These are phyloP conservation scores for Lates japonicus DNA, from an alignment of 2,797 vertebrate genomes.

Conservation along the genomic window DNA sequence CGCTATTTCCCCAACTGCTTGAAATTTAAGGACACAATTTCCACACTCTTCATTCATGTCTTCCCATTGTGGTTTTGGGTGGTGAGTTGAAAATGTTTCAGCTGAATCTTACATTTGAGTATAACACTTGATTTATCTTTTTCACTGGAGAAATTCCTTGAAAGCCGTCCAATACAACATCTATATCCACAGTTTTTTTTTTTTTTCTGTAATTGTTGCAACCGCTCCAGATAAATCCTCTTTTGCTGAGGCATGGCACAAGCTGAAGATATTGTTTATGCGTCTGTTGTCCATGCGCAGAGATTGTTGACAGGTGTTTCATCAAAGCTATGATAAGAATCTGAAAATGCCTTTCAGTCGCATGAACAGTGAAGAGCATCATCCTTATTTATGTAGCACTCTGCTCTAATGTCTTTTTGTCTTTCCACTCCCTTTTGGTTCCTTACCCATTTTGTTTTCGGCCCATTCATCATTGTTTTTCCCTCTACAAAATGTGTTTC, in stretches of 20 bases:
- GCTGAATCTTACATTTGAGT: background rate
- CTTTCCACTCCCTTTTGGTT: constrained; percentile 40
- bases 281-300: constrained; percentile 33
- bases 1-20: background rate
- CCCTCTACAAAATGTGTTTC: constrained; percentile 35
- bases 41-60: constrained; percentile 15
- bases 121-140: background rate
- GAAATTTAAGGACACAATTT: constrained; percentile 35
- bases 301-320: constrained; percentile 66
- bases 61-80: constrained; percentile 14
- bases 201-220: constrained; percentile 8
- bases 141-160: background rate
- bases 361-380: constrained; percentile 60
- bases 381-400: constrained; percentile 74
- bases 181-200: background rate
- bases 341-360: constrained; percentile 62
- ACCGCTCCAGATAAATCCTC: constrained; percentile 12
- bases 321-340: constrained; percentile 69
- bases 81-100: constrained; percentile 12
- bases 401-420: constrained; percentile 68
- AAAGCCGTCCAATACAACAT: background rate
- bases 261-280: constrained; percentile 32
- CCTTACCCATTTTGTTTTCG: constrained; percentile 52
- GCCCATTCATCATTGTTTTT: constrained; percentile 64
- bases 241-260: constrained; percentile 14